Evolutionary conservation across 2,888 invertebrate species (phyloP), one percentile per base, ranked within the genome.

Genomic region (Glaucopsyche alexis): DNA sequence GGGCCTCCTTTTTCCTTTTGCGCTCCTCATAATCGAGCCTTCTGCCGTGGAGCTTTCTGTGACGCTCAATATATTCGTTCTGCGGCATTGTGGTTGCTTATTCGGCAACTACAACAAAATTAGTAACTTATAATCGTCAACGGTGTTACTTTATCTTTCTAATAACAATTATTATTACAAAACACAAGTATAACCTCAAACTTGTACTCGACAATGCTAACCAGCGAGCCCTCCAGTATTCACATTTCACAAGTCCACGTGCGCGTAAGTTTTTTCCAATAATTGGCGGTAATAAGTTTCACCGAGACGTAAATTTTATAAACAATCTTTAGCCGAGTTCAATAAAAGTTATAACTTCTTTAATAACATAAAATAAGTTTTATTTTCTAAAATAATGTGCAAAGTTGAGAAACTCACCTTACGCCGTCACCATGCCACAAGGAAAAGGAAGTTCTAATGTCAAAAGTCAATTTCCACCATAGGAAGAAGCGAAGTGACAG

Each of bases 21-120:
- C 98, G 94, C 88, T 99, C 99, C 91, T 99, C 98, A 95, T 99
- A 98, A 94, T 99, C 99, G 76, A 99, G 95, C 77, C 99, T 95
- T 81, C 98, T 95, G 84, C 99, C 99, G 94, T 98, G 96, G 52
- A 99, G 95, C 90, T 99, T 99, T 85, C 97, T 96, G 89, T 99
- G 98, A 77, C 99, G 96, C 83, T 99, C 99, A 93, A 99, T 99
- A 89, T 99, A 98, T 93, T 99, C 99, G 95, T 99, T 99, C 94
- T 99, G 99, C 86, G 99, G 99, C 99, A 98, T 98, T 89, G 85
- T 94, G 91, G 90, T 88, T 91, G 91, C 88, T 92, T 88, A 87
- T 82, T 86, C 93, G 90, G 90, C 90, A 89, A 92, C 91, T 93
- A 93, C 89, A 92, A 93, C 92, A 93, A 93, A 91, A 91, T 85